Evolutionary conservation across 2,797 vertebrate species (phyloP).

Genomic region (Lemur catta): DNA sequence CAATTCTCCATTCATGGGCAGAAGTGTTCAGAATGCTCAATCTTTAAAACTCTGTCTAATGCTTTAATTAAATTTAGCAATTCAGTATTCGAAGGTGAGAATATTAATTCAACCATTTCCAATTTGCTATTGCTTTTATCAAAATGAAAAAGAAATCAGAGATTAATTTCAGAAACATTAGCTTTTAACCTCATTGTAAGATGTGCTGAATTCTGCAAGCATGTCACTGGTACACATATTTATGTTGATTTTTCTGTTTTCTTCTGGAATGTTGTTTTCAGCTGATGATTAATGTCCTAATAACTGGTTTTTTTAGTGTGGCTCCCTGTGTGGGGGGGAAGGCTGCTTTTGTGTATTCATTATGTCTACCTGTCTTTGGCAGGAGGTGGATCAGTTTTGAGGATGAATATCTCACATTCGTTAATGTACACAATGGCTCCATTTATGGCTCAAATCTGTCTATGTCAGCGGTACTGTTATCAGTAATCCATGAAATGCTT

Average conservation of each 20-base stretch:
- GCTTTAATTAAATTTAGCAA: constrained; percentile 39
- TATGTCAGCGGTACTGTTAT: constrained; percentile 33
- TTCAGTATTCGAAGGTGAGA: constrained; percentile 18
- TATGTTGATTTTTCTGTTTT: constrained; percentile 54
- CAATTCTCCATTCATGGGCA: neutral
- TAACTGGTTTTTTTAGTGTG: constrained; percentile 56
- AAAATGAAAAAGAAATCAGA: constrained; percentile 16
- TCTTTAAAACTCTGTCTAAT: neutral
- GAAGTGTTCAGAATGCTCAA: neutral
- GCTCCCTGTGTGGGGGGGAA: neutral
- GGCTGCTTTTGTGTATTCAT: constrained; percentile 69
- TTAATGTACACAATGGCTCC: constrained; percentile 35
- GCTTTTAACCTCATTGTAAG: neutral
- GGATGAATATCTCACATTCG: constrained; percentile 46
- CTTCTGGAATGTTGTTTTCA: constrained; percentile 43
- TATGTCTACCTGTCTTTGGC: constrained; percentile 64
- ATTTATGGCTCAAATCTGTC: neutral
- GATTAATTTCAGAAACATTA: neutral
- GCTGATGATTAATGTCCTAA: constrained; percentile 71
- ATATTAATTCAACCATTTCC: neutral
- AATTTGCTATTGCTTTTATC: constrained; percentile 21
- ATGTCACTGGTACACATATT: neutral
- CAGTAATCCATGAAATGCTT: constrained; percentile 62
- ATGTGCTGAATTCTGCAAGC: neutral
- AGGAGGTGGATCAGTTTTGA: constrained; percentile 40